Evolutionary conservation across 1,140 invertebrate species (phyloP), one percentile per base, ranked within the genome.

Genomic region (Drosophila baimaii): DNA sequence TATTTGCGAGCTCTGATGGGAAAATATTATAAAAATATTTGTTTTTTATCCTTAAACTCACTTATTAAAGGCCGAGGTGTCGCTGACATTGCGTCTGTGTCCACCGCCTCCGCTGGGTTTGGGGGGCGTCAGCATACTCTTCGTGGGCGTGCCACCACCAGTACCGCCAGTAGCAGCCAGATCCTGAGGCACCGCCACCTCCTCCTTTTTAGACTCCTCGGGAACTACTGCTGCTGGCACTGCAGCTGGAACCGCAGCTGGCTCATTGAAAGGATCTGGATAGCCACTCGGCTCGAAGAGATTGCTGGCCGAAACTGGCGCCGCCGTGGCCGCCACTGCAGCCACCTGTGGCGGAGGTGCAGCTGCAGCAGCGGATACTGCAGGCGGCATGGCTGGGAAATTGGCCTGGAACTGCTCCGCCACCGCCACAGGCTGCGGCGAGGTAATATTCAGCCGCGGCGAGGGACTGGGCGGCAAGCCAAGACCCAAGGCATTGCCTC

Each of bases 11-110:
- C 49, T 52, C 49, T 52, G 13, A 3, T 21, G 5, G 19, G 13
- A 56, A 21, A 29, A 2, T 15, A 39, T 25, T 29, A 15, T 15
- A 49, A 25, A 2, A 12, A 0, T 41, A 21, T 15, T 12, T 12
- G 0, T 9, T 12, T 2, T 8, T 13, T 21, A 51, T 2, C 2
- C 19, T 27, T 0, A 2, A 4, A 91, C 93, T 93, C 93, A 96
- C 96, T 96, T 96, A 86, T 96, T 96, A 84, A 97, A 96, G 76
- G 96, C 96, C 51, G 96, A 97, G 1, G 96, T 97, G 90, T 97
- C 97, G 91, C 96, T 97, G 83, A 97, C 95, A 91, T 97, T 97
- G 43, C 97, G 93, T 39, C 96, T 92, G 92, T 97, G 96, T 9
- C 94, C 93, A 35, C 82, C 69, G 8, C 47, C 47, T 21, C 57